Evolutionary conservation across 2,113 vertebrate species (phyloP), one percentile per base, ranked within the genome.

Genomic region (Brachypteracias leptosomus): DNA sequence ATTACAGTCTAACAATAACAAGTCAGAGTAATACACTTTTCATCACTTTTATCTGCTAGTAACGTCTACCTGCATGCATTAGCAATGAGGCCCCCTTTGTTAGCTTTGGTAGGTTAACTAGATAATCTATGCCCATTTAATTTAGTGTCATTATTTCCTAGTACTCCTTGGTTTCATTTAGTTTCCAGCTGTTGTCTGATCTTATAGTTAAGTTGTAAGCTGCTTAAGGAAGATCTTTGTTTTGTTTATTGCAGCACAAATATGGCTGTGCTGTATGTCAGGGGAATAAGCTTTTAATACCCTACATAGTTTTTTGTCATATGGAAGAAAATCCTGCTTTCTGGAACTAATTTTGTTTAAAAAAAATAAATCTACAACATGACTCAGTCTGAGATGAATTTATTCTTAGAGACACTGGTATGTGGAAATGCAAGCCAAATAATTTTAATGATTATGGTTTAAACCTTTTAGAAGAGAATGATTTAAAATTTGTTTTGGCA

Each of bases 401-500:
- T 94, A 40, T 66, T 93, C 70, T 88, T 88, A 38, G 58, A 61
- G 38, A 71, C 59, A 54, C 28, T 62, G 42, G 36, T 75, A 86
- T 2, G 3, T 88, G 91, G 57, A 89, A 95, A 89, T 82, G 26
- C 74, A 78, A 88, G 66, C 74, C 67, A 86, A 86, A 94, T 92
- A 88, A 36, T 86, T 96, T 82, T 84, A 76, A 78, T 95, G 2
- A 63, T 62, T 90, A 91, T 81, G 63, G 22, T 75, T 96, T 87
- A 90, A 96, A 87, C n/a, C 31, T 87, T 87, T 85, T 72, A 58
- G 40, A 89, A 86, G 59, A 92, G 68, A 93, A 96, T 92, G 5
- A 90, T 93, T 84, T 89, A 76, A 78, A 96, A 95, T 91, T 77
- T 90, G 61, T 85, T 92, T 90, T 96, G 96, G 90, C 93, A 93